A percentile compares a stretch with the other conserved stretches of the same genome.
Evolutionary conservation across 2,888 invertebrate species (phyloP).

Genomic region (Eupithecia tripunctaria): DNA sequence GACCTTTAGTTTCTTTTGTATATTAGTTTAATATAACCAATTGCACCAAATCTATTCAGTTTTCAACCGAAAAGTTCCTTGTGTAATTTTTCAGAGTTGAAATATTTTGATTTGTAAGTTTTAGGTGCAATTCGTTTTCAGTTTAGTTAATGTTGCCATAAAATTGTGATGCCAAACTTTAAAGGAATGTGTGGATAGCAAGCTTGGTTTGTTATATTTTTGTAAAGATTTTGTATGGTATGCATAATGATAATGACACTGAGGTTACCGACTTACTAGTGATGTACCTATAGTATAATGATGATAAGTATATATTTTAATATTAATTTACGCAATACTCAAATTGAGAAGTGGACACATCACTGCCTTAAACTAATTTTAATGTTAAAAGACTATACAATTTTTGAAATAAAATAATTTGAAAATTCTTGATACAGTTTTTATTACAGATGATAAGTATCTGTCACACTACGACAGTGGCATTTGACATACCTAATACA

Average conservation of each 20-base stretch:
- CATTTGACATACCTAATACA: not conserved
- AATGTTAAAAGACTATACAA: conserved; percentile 64
- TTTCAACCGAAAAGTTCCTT: conserved; percentile 2
- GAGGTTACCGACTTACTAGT: conserved; percentile 62
- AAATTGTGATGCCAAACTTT: conserved; percentile 79
- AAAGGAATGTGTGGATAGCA: conserved; percentile 42
- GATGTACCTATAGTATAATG: conserved; percentile 20
- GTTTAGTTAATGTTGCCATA: conserved; percentile 66
- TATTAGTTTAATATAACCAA: conserved; percentile 61
- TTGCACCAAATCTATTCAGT: conserved; percentile 42
- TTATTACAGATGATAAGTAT: not conserved
- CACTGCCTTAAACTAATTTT: conserved; percentile 81
- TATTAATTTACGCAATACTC: conserved; percentile 72
- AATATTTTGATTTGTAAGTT: conserved; percentile 1
- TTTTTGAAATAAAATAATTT: conserved; percentile 61
- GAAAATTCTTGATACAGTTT: conserved; percentile 20
- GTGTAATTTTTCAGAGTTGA: conserved; percentile 1
- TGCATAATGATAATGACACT: conserved; percentile 47
- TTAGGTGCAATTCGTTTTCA: conserved; percentile 34
- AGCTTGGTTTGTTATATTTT: conserved; percentile 49
- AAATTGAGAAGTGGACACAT: conserved; percentile 65
- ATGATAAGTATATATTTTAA: conserved; percentile 54
- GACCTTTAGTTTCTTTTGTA: conserved; percentile 74
- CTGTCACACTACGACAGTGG: not conserved
- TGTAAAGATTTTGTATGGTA: conserved; percentile 46